Percentiles rank a stretch among this genome's conserved stretches.
phyloP scores from a whole-genome alignment of 2,888 invertebrate genomes.

The Lepidocyrtoides sp. region DNA sequence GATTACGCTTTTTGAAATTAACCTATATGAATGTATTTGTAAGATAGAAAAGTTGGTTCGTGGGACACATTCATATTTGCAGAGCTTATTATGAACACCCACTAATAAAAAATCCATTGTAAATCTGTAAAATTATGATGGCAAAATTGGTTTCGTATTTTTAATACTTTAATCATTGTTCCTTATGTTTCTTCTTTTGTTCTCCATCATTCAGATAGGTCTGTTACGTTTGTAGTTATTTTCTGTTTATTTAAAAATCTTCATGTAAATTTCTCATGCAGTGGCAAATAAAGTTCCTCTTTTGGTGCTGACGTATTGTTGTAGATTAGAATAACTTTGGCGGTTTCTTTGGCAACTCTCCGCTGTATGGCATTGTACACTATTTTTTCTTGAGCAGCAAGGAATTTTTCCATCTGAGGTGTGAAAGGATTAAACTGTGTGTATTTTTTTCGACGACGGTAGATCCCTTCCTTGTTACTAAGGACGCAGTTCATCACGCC shows the following conservation, averaged over 20 bases:
- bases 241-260: conserved; percentile 11
- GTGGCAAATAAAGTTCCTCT: conserved; percentile 60
- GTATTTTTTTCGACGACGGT: conserved; percentile 90
- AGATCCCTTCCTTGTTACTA: conserved; percentile 91
- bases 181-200: too few relatives aligned
- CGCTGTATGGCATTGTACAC: conserved; percentile 88
- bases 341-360: conserved; percentile 75
- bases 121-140: too few relatives aligned
- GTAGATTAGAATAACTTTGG: conserved; percentile 72
- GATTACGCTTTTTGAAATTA: too few relatives aligned
- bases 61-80: too few relatives aligned
- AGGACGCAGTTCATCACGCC: conserved; percentile 89
- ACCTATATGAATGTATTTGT: too few relatives aligned
- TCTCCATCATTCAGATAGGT: too few relatives aligned
- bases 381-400: conserved; percentile 88
- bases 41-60: too few relatives aligned
- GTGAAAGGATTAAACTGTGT: conserved; percentile 91
- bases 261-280: conserved; percentile 50
- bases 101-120: too few relatives aligned
- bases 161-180: too few relatives aligned
- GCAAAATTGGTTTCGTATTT: too few relatives aligned
- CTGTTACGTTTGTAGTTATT: neutral
- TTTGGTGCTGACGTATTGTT: conserved; percentile 57
- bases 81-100: too few relatives aligned
- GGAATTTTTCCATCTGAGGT: conserved; percentile 88